Conservation (phyloP, 2,113 vertebrate species). For the Brachypodius melanocephalos region DNA sequence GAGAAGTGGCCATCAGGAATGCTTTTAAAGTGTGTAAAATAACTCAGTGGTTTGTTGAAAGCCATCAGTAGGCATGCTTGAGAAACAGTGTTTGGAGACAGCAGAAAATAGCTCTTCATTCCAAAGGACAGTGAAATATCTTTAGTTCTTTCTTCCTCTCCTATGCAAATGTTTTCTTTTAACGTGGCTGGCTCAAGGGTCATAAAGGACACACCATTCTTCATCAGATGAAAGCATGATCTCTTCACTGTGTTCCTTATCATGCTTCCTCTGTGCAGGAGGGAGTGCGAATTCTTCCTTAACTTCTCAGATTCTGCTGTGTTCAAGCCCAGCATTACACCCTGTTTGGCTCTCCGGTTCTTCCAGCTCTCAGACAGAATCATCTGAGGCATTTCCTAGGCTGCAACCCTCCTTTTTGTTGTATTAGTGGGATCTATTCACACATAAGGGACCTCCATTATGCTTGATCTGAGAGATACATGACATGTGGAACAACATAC, state of each 20-base stretch:
- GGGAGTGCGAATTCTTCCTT: not conserved
- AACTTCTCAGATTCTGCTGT: not conserved
- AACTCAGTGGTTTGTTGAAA: constrained; percentile 23
- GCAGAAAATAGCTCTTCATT: constrained; percentile 23
- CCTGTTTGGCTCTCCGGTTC: not conserved
- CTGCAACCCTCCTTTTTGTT: not conserved
- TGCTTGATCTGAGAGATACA: not conserved
- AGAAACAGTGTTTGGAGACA: not conserved
- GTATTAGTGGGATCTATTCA: not conserved
- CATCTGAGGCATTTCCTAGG: not conserved
- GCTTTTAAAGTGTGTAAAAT: constrained; percentile 18
- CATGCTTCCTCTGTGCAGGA: not conserved
- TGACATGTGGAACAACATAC: constrained; percentile 3
- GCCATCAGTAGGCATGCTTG: not conserved
- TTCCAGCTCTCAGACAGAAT: constrained; percentile 2
- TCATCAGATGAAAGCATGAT: not conserved
- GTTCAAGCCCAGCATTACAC: not conserved
- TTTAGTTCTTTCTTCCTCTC: not conserved
- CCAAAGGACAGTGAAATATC: not conserved
- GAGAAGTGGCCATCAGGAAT: constrained; percentile 12
- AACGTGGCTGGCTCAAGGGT: not conserved
- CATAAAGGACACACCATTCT: not conserved
- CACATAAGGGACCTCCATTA: not conserved
- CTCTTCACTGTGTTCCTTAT: not conserved
- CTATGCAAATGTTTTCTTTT: constrained; percentile 14